These are phyloP conservation scores for Serinus canaria DNA, from an alignment of 2,113 vertebrate genomes.

Conservation along the genomic window DNA sequence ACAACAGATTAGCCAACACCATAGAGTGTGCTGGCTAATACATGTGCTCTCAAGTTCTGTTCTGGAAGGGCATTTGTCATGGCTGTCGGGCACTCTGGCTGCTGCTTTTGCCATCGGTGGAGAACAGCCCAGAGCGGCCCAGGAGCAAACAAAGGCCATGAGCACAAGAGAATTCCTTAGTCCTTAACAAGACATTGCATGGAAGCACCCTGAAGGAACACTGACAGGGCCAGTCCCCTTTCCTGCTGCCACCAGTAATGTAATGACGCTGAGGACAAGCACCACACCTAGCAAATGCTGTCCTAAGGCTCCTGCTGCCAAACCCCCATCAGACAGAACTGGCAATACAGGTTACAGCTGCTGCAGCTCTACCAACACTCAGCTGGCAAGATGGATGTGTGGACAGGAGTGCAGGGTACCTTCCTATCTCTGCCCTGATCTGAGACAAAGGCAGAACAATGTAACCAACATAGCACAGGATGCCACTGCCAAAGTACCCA, in stretches of 20 bases:
- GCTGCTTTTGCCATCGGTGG: background rate
- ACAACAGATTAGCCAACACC: background rate
- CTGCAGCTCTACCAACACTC: background rate
- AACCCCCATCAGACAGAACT: background rate
- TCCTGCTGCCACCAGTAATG: background rate
- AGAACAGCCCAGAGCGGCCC: background rate
- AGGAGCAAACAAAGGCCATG: background rate
- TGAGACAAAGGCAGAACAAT: background rate
- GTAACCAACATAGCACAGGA: background rate
- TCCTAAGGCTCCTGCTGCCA: background rate
- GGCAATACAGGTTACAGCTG: background rate
- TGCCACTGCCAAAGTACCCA: accelerated
- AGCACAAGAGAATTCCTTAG: background rate
- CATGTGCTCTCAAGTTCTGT: background rate
- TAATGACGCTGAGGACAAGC: background rate
- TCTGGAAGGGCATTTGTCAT: background rate
- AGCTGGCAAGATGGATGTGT: background rate
- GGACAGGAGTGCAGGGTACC: accelerated
- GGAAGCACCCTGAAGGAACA: background rate
- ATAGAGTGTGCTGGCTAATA: background rate
- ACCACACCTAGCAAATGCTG: background rate
- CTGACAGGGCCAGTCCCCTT: background rate
- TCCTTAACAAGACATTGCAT: background rate
- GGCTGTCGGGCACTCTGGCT: background rate
- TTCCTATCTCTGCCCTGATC: background rate